Base-by-base conservation (phyloP, 1,140 invertebrate species). In the Cheumatopsyche charites region DNA sequence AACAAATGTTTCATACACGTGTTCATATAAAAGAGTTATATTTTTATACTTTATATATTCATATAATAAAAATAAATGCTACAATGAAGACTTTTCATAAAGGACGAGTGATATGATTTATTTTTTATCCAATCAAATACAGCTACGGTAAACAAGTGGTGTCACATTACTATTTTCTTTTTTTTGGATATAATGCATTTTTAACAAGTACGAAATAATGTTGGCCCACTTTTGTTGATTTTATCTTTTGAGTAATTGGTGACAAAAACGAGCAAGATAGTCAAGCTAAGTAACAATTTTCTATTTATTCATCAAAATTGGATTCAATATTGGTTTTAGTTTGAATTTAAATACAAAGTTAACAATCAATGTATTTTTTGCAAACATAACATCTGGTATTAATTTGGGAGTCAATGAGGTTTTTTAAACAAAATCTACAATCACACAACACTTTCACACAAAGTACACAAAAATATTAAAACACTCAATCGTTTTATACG, bases 91-190 rank as follows among this genome's bases (percentile, higher is more conserved):
- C 66, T 75, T 69, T 73, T 77, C 74, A 79, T 78, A 36, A 55
- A 80, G 78, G 78, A 79, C 77, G 75, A 81, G 77, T 82, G 80
- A 81, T 82, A 82, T 82, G 80, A 82, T 82, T 81, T 61, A 71
- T 73, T 70, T 45, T 73, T 15, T 5, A 41, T 55, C 55, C n/a
- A 67, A 47, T 62, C 12, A 58, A 25, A 74, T 72, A 72, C 66
- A 63, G 62, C 71, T 75, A 73, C 74, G 73, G 74, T 72, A 66
- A 75, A 75, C 73, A 49, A 72, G 73, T 71, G 70, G 13, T 63
- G 70, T 70, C 19, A 66, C 69, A 70, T 66, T 25, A 63, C 62
- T 26, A 63, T 63, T 36, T 41, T 61, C 11, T 21, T 19, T 19
- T 55, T 12, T 62, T 36, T 36, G 9, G 29, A 9, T 36, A 36